phyloP scores from a whole-genome alignment of 1,140 invertebrate genomes.

The Cepaea nemoralis region DNA sequence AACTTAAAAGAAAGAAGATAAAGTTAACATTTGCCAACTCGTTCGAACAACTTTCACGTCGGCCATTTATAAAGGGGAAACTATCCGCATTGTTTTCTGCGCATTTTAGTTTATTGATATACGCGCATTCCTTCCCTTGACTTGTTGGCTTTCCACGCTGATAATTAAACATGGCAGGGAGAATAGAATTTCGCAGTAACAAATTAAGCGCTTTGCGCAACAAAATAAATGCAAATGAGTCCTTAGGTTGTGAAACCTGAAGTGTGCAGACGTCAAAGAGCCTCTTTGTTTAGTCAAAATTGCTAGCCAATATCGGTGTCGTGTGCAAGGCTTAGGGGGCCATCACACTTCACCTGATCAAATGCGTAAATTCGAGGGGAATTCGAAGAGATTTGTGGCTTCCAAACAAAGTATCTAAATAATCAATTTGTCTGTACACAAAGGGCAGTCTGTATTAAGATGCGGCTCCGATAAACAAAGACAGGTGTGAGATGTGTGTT shows the following conservation, averaged over 20 bases:
- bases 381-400: neutral
- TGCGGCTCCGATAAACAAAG: neutral
- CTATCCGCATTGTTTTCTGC: neutral
- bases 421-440: neutral
- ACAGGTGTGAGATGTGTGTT: neutral
- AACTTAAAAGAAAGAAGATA: no score
- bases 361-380: neutral
- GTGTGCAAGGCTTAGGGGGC: no score
- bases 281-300: neutral
- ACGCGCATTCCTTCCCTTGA: neutral
- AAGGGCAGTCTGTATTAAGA: neutral
- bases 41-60: no score
- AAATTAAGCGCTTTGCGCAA: neutral
- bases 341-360: no score
- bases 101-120: slow-evolving; percentile 1
- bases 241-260: neutral
- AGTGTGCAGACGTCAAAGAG: neutral
- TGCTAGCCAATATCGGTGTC: neutral
- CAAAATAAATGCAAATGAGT: neutral
- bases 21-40: neutral
- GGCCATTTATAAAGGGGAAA: no score
- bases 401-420: neutral
- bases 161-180: neutral
- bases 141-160: neutral
- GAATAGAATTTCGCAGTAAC: neutral